phyloP scores from a whole-genome alignment of 2,888 invertebrate genomes.

The Galerucella pusilla region DNA sequence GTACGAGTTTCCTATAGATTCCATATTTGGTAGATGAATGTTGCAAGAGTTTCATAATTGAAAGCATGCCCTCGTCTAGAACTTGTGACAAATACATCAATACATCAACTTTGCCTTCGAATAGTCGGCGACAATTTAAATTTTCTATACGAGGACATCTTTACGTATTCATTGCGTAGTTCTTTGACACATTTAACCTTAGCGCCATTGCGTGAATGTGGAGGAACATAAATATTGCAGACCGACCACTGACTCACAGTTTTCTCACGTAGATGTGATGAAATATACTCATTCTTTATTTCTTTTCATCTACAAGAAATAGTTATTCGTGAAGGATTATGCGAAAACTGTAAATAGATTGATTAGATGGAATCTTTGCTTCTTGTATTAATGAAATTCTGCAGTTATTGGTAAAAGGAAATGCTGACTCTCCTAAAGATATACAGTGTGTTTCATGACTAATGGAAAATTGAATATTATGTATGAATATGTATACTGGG shows the following conservation, averaged over 20 bases:
- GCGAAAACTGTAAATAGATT: not conserved
- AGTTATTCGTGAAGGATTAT: not conserved
- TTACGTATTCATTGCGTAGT: conserved; percentile 14
- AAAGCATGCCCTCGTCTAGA: conserved; percentile 45
- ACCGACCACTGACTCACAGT: conserved; percentile 1
- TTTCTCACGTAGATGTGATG: conserved; percentile 13
- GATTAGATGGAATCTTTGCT: not conserved
- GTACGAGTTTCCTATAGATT: conserved; percentile 41
- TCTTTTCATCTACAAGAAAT: not conserved
- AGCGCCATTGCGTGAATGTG: conserved; percentile 20
- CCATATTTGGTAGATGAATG: conserved; percentile 46
- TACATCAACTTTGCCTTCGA: conserved; percentile 38
- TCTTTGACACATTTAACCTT: conserved; percentile 25
- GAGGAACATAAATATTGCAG: conserved; percentile 7
- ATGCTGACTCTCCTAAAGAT: no score
- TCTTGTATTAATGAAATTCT: not conserved
- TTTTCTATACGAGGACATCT: conserved; percentile 30
- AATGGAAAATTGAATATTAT: no score
- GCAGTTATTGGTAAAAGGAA: no score
- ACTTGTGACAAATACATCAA: conserved; percentile 44
- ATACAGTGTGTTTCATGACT: no score
- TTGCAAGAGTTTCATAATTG: conserved; percentile 44
- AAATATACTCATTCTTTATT: conserved; percentile 6
- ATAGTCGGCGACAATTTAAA: conserved; percentile 26
- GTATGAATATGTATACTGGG: no score